Conservation (phyloP, 2,797 vertebrate species). For the Myotis myotis region DNA sequence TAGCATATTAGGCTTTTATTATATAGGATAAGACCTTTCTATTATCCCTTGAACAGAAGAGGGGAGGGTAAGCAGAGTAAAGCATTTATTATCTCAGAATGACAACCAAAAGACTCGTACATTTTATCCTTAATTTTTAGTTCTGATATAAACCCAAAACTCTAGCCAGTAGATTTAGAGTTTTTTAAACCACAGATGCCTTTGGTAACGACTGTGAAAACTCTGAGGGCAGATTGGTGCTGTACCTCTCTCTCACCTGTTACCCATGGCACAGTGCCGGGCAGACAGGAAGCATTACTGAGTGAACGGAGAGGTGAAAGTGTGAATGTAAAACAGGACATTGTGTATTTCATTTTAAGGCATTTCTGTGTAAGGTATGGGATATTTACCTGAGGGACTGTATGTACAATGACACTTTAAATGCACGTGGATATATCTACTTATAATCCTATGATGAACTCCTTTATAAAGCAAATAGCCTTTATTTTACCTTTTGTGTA, state of each 20-base stretch:
- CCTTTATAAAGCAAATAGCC: slow-evolving; percentile 62
- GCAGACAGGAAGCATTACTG: no score
- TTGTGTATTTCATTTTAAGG: not conserved
- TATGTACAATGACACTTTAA: slow-evolving; percentile 54
- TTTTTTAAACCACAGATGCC: not conserved
- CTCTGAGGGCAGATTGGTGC: not conserved
- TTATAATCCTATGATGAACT: slow-evolving; percentile 45
- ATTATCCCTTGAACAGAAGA: not conserved
- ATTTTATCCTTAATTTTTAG: not conserved
- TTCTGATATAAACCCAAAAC: not conserved
- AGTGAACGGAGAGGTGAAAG: not conserved
- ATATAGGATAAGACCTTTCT: not conserved
- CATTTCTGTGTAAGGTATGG: not conserved
- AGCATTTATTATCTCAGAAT: not conserved
- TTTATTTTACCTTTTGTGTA: slow-evolving; percentile 68
- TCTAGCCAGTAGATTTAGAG: not conserved
- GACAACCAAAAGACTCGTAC: not conserved
- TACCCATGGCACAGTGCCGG: not conserved
- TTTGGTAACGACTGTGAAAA: not conserved
- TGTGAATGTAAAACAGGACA: not conserved
- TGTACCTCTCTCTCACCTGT: not conserved
- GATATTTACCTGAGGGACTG: not conserved
- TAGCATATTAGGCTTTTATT: no score
- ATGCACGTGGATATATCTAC: slow-evolving; percentile 12
- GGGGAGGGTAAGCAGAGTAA: not conserved